Conservation (phyloP, 2,113 vertebrate genomes). For the Sinocyclocheilus anophthalmus region DNA sequence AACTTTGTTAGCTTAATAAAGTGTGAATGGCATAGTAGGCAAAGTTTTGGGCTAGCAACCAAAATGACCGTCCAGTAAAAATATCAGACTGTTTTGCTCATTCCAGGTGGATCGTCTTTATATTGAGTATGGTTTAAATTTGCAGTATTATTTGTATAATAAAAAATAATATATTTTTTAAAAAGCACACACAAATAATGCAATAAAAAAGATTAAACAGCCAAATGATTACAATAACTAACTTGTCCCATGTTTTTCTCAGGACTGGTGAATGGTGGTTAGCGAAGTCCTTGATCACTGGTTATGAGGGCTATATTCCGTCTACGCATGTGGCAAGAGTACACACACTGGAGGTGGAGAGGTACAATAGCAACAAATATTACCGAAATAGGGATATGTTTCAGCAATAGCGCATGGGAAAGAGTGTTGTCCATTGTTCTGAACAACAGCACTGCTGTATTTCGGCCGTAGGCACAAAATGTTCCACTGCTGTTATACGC, state of each 20-base stretch:
- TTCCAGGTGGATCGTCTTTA: neutral
- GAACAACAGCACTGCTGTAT: neutral
- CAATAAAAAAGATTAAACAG: neutral
- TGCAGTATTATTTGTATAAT: no score
- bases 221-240: neutral
- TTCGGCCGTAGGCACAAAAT: neutral
- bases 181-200: neutral
- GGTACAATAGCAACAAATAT: constrained; percentile 68
- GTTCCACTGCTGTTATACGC: neutral
- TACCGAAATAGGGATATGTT: neutral
- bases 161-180: neutral
- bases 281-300: constrained; percentile 81
- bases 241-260: neutral
- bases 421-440: neutral
- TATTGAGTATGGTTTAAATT: neutral
- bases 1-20: neutral
- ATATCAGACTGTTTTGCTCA: neutral
- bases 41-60: neutral
- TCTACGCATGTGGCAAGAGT: constrained; percentile 82
- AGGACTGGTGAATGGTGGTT: constrained; percentile 93
- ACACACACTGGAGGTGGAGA: constrained; percentile 84
- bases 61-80: no score
- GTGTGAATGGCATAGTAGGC: neutral
- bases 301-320: constrained; percentile 87
- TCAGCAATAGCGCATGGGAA: neutral